Percentiles rank a stretch among this genome's conserved stretches.
phyloP scores from a whole-genome alignment of 2,888 invertebrate genomes.

The Sphecodes monilicornis region DNA sequence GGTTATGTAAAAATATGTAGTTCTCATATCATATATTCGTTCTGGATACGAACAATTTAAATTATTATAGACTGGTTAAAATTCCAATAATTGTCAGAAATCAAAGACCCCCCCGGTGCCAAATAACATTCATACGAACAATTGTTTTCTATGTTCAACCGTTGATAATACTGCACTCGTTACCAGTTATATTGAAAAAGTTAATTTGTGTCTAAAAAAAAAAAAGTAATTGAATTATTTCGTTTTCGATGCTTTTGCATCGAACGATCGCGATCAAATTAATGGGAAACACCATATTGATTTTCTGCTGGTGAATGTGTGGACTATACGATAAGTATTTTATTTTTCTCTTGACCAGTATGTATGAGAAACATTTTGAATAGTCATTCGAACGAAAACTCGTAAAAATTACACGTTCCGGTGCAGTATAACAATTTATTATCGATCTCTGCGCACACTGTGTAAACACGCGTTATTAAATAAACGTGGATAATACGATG shows the following conservation, averaged over 20 bases:
- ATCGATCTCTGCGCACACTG: not conserved
- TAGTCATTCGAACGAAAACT: not conserved
- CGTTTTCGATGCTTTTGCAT: not conserved
- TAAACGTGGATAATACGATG: not conserved
- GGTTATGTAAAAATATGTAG: too few species aligned
- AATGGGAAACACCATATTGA: not conserved
- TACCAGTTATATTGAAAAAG: not conserved
- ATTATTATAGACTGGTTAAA: not conserved
- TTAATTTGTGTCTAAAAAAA: not conserved
- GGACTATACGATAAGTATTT: slow-evolving; percentile 1
- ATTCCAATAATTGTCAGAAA: not conserved
- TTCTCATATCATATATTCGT: too few species aligned
- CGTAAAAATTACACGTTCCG: not conserved
- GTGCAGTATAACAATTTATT: not conserved
- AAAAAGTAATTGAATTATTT: not conserved
- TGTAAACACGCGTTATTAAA: not conserved
- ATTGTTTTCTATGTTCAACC: not conserved
- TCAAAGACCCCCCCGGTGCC: not conserved
- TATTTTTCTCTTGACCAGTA: not conserved
- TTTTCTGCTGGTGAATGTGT: not conserved
- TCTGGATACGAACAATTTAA: too few species aligned
- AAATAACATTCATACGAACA: not conserved
- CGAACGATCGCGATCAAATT: not conserved
- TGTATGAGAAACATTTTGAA: not conserved
- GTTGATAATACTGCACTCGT: not conserved